A percentile compares a stretch with the other conserved stretches of the same genome.
Conservation (phyloP, 2,888 invertebrate species). For the Latrodectus hesperus region DNA sequence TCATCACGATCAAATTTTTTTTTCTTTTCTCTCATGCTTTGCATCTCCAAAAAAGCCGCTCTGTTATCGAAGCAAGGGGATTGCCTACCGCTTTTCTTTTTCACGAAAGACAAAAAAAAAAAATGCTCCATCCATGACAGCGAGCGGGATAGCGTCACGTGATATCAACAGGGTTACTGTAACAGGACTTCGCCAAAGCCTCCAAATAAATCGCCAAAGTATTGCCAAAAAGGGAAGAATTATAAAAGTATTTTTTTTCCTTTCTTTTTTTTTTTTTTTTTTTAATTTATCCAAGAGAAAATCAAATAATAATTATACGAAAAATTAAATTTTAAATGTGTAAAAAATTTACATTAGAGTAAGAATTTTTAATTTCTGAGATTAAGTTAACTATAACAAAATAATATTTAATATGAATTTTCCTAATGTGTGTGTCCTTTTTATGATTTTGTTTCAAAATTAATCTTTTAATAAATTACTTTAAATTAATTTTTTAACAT, state of each 20-base stretch:
- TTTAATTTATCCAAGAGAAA: background rate
- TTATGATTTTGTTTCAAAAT: too few species aligned
- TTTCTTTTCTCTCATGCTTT: background rate
- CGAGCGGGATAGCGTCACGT: background rate
- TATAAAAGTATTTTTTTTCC: background rate
- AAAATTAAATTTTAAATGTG: background rate
- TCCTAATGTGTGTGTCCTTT: too few species aligned
- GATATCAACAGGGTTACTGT: background rate
- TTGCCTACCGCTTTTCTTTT: background rate
- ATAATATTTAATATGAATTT: too few species aligned
- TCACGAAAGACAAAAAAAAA: background rate
- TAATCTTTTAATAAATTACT: too few species aligned
- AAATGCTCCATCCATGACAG: background rate
- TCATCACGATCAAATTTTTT: background rate
- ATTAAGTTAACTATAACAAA: too few species aligned
- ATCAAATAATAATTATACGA: background rate
- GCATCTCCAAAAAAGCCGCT: background rate
- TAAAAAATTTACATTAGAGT: background rate
- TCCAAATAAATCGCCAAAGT: background rate
- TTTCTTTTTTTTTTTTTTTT: background rate
- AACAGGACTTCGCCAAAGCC: background rate
- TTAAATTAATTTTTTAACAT: too few species aligned
- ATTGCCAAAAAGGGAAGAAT: background rate
- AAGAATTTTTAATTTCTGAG: too few species aligned
- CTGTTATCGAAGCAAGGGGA: conserved; percentile 1